phyloP scores from a whole-genome alignment of 2,888 invertebrate species.

The Tricholauxania praeusta region DNA sequence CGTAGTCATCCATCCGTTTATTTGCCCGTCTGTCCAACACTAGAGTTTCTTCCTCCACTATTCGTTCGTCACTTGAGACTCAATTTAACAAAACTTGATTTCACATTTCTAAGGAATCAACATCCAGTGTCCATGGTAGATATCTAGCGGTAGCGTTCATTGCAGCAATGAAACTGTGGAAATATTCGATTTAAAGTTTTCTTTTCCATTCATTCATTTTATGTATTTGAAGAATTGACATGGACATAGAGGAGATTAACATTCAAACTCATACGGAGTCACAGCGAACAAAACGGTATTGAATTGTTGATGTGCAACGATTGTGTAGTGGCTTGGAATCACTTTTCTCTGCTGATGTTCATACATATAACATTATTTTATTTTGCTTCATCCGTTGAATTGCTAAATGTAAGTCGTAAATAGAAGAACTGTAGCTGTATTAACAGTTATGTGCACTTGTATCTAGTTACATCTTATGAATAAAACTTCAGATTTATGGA shows the following conservation, averaged over 20 bases:
- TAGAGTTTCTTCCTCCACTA: slow-evolving; percentile 25
- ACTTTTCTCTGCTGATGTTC: background rate
- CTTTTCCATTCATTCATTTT: slow-evolving; percentile 43
- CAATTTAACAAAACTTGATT: slow-evolving; percentile 64
- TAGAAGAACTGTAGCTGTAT: too few species aligned
- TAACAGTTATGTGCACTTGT: too few species aligned
- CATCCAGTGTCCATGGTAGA: background rate
- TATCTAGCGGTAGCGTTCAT: slow-evolving; percentile 18
- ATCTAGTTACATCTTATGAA: too few species aligned
- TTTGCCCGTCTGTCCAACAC: slow-evolving; percentile 32
- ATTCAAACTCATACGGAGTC: background rate
- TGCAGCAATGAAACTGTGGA: slow-evolving; percentile 34
- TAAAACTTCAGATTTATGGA: too few species aligned
- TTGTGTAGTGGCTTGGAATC: too few species aligned
- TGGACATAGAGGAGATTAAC: slow-evolving; percentile 40
- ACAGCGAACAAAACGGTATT: background rate
- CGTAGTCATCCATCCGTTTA: slow-evolving; percentile 42
- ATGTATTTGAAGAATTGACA: slow-evolving; percentile 46
- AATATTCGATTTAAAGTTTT: slow-evolving; percentile 29
- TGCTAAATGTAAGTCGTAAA: too few species aligned
- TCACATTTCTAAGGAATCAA: slow-evolving; percentile 53
- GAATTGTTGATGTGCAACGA: too few species aligned
- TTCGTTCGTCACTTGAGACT: slow-evolving; percentile 61
- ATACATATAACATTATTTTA: slow-evolving; percentile 1
- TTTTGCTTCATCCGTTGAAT: background rate